Base-by-base conservation (phyloP, 2,888 invertebrate genomes). In the Pristionchus mayeri region DNA sequence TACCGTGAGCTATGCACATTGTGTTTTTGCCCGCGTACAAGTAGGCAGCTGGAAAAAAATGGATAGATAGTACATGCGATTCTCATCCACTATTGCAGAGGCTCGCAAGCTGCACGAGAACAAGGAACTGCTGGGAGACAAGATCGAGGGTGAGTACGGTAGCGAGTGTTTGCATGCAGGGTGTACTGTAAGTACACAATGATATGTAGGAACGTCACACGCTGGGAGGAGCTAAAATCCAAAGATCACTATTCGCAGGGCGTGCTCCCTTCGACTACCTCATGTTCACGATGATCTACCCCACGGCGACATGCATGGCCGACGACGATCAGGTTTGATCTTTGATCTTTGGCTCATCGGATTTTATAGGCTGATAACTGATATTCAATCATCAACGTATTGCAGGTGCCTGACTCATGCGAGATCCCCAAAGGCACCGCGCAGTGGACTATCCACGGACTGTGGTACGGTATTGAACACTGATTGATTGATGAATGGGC, bases 221-320 rank as follows among this genome's bases (percentile, higher is more conserved):
- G n/a, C n/a, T n/a, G n/a, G n/a, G n/a, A n/a, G n/a, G n/a, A n/a
- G n/a, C n/a, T n/a, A n/a, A n/a, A n/a, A n/a, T n/a, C 0, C 27
- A 13, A 60, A 27, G 16, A 34, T 60, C 60, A 60, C 27, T 27
- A 27, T 18, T 16, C 16, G 3, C 60, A 60, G 60, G 60, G n/a
- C 54, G 54, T 30, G 79, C 48, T 21, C 52, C 44, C 52, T 83
- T 83, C 52, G 83, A 83, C 52, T 83, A 83, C n/a, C 83, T 83
- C 37, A 71, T 83, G 67, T 83, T 83, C 83, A 83, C 83, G 40
- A 67, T 71, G 71, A 83, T 83, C n/a, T 71, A 83, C 52, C 83
- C 83, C 18, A 71, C 71, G 4, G 83, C 83, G 13, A 71, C 71
- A 2, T 83, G 83, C 71, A 60, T 40, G 48, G 81, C 81, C 27